A percentile compares a stretch with the other conserved stretches of the same genome.
Conservation (phyloP, 2,888 invertebrate genomes). For the Neocrepidodera transversa region DNA sequence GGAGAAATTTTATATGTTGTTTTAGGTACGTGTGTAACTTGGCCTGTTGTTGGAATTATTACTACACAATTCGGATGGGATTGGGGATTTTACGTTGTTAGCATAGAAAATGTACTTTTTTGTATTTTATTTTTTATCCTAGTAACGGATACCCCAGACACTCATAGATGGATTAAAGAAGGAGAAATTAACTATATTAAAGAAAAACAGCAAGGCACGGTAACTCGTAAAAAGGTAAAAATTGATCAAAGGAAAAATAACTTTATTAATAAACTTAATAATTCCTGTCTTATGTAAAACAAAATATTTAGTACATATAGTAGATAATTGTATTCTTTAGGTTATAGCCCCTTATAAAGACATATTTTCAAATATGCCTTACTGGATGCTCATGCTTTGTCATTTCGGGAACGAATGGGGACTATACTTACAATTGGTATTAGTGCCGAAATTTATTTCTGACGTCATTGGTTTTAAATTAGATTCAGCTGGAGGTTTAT, state of each 20-base stretch:
- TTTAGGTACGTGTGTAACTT: constrained; percentile 71
- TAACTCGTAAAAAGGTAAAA: constrained; percentile 34
- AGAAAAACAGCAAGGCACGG: constrained; percentile 28
- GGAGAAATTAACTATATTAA: constrained; percentile 69
- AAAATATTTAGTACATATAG: no score
- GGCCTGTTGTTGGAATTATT: constrained; percentile 71
- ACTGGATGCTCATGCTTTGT: constrained; percentile 38
- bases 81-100: constrained; percentile 66
- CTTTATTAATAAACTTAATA: no score
- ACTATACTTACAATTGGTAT: constrained; percentile 37
- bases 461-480: constrained; percentile 42
- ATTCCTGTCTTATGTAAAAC: no score
- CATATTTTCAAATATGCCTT: constrained; percentile 36
- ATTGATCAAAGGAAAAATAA: neutral
- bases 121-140: constrained; percentile 67
- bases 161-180: constrained; percentile 68
- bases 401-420: constrained; percentile 46
- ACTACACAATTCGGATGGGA: constrained; percentile 71
- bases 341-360: constrained; percentile 39
- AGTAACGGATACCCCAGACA: constrained; percentile 69
- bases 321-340: no score
- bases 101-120: constrained; percentile 65
- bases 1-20: neutral
- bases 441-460: constrained; percentile 41
- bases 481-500: constrained; percentile 44